Percentiles rank a stretch among this genome's conserved stretches.
Conservation (phyloP, 1,140 invertebrate genomes). For the Maniola jurtina region DNA sequence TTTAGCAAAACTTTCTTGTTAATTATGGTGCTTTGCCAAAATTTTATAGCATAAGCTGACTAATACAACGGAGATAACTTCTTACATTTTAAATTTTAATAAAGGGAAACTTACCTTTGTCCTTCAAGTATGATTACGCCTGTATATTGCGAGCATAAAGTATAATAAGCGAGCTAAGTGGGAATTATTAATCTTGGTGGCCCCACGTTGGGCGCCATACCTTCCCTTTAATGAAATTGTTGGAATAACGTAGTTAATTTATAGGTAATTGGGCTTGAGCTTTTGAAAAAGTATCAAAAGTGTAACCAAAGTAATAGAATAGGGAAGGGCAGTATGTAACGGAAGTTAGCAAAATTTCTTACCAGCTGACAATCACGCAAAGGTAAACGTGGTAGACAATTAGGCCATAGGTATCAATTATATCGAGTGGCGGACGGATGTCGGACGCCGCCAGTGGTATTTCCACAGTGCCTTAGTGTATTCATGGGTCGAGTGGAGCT, state of each 20-base stretch:
- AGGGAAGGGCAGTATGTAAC: too few relatives aligned
- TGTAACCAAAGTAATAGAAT: too few relatives aligned
- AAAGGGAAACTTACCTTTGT: not conserved
- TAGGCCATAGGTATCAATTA: slow-evolving; percentile 2
- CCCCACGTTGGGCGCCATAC: slow-evolving; percentile 51
- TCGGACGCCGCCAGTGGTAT: slow-evolving; percentile 57
- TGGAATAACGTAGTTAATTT: too few relatives aligned
- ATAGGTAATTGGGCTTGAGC: too few relatives aligned
- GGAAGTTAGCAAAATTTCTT: too few relatives aligned
- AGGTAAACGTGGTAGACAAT: not conserved
- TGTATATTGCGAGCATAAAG: slow-evolving; percentile 6
- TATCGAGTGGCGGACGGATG: slow-evolving; percentile 18
- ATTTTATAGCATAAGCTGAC: too few relatives aligned
- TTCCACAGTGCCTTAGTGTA: slow-evolving; percentile 51
- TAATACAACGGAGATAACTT: too few relatives aligned
- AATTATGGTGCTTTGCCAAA: too few relatives aligned
- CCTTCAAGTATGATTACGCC: not conserved
- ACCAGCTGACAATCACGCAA: not conserved
- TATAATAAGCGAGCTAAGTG: slow-evolving; percentile 3
- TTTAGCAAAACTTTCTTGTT: too few relatives aligned
- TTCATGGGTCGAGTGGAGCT: slow-evolving; percentile 46
- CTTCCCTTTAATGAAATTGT: slow-evolving; percentile 33
- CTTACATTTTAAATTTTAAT: slow-evolving; percentile 2
- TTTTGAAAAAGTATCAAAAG: too few relatives aligned
- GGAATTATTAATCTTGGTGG: slow-evolving; percentile 13